Evolutionary conservation across 2,888 invertebrate genomes (phyloP), one percentile per base, ranked within the genome.

Genomic region (Meta bourneti): DNA sequence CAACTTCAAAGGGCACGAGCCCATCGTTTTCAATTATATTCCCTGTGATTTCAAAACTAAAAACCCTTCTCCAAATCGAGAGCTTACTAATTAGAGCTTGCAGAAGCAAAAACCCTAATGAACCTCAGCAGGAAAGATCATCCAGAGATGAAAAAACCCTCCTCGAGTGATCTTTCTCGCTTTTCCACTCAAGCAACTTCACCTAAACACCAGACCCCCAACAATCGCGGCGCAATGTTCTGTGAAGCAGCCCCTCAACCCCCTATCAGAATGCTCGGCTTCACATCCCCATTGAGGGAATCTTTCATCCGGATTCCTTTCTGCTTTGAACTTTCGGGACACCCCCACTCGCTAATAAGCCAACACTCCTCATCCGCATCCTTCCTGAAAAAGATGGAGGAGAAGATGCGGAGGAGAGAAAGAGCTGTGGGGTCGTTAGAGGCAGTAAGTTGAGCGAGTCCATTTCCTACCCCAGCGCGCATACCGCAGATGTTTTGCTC

Each of bases 281-380:
- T 70, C 85, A 86, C 85, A 86, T 86, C 78, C 77, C 70, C 77
- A 86, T 86, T 86, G 69, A 20, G 20, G 34, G 69, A 34, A 34
- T 34, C 34, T 34, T 34, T 34, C 34, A 61, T 54, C 20, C 71
- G 70, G 70, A 87, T 71, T 79, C 79, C 71, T 71, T 86, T 78
- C 79, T 61, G 75, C 77, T 85, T 77, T 69, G 54, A 85, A 85
- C 85, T 75, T 85, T 79, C 34, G n/a, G 52, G 48, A 54, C 16
- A 13, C 48, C 70, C n/a, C 74, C 74, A 16, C 19, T 34, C 79
- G 19, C 79, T 87, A 87, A 79, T 87, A 87, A 79, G 87, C 54
- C 72, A 34, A 19, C 84, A 48, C 49, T 71, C 79, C 48, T 16
- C n/a, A 16, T 48, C 13, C 77, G 78, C 48, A 19, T 70, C 69